Percentiles rank a stretch among this genome's conserved stretches.
Evolutionary conservation across 2,797 vertebrate genomes (phyloP).

Genomic region (Crocodylus rhombifer): DNA sequence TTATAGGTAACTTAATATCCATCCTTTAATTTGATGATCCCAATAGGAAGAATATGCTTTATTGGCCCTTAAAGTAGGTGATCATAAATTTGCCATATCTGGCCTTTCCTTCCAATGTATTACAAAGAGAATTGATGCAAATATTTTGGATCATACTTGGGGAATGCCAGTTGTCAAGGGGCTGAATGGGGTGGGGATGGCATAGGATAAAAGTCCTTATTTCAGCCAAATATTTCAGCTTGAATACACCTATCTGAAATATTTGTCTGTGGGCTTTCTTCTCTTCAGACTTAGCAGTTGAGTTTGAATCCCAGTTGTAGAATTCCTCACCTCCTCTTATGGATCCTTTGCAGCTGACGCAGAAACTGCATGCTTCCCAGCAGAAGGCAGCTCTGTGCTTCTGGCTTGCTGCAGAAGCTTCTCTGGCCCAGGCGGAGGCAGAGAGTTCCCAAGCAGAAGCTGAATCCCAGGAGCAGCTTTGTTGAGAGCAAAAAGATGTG

Average conservation of each 20-base stretch:
- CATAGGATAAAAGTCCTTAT: background rate
- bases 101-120: background rate
- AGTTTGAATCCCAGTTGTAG: background rate
- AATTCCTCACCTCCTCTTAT: background rate
- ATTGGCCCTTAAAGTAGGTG: background rate
- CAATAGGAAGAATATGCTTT: background rate
- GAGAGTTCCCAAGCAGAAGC: conserved; percentile 76
- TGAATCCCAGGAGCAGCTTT: conserved; percentile 69
- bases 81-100: background rate
- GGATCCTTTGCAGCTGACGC: conserved; percentile 77
- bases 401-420: conserved; percentile 66
- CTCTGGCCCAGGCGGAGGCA: conserved; percentile 69
- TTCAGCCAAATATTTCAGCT: rapidly evolving
- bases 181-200: background rate
- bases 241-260: background rate
- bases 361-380: conserved; percentile 80
- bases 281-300: background rate
- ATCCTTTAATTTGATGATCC: background rate
- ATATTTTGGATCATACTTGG: background rate
- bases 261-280: background rate
- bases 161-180: background rate
- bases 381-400: conserved; percentile 80
- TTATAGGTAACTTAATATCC: background rate
- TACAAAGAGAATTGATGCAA: background rate
- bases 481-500: conserved; percentile 72